Conservation (phyloP, 2,113 vertebrate genomes). For the Pedetes capensis region DNA sequence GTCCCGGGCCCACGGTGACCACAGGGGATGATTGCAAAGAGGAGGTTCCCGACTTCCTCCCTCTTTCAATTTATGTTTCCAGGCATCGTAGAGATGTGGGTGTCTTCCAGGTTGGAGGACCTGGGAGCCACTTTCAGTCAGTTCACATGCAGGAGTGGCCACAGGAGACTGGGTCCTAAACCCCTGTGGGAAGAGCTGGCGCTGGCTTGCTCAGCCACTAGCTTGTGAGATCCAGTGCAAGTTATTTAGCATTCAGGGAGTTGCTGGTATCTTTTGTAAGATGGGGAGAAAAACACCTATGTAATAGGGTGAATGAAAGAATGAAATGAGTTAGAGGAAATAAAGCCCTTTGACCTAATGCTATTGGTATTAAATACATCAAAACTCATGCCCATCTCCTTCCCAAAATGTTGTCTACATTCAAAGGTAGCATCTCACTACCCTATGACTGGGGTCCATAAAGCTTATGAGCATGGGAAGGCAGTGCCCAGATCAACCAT, state of each 20-base stretch:
- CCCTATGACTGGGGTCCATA: neutral
- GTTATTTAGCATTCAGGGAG: neutral
- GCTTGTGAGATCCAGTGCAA: no score
- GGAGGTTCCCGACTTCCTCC: rapidly evolving
- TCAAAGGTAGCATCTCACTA: neutral
- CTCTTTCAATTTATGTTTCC: no score
- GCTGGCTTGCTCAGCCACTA: neutral
- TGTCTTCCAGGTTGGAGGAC: no score
- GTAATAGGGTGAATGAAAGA: rapidly evolving
- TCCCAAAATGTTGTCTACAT: neutral
- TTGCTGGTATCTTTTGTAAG: neutral
- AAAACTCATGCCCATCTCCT: neutral
- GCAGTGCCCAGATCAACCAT: rapidly evolving
- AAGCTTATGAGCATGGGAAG: neutral
- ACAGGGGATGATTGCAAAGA: neutral
- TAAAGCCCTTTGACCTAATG: no score
- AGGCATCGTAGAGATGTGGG: neutral
- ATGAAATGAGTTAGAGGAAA: neutral
- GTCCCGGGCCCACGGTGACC: neutral
- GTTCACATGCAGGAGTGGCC: no score
- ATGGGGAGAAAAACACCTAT: rapidly evolving
- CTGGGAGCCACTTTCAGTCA: neutral
- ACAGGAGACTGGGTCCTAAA: neutral
- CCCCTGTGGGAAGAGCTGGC: neutral
- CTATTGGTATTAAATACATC: neutral